Percentiles rank a stretch among this genome's conserved stretches.
Evolutionary conservation across 2,797 vertebrate species (phyloP).

Genomic region (Carduelis carduelis): DNA sequence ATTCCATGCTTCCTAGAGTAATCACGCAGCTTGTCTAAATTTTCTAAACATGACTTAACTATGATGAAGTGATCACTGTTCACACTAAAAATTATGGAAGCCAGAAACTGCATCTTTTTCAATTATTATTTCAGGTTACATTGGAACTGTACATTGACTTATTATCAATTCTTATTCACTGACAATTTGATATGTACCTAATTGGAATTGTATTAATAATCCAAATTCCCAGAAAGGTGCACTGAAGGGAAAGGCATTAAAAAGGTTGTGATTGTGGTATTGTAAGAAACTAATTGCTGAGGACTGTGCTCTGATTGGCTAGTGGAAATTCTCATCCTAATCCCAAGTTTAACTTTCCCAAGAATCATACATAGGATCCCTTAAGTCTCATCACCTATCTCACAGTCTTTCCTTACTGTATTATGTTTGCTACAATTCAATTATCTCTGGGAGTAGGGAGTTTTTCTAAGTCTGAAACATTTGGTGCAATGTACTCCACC

Average conservation of each 20-base stretch:
- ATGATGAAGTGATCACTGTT: conserved; percentile 73
- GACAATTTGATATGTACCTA: background rate
- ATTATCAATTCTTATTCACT: background rate
- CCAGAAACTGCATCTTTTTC: conserved; percentile 45
- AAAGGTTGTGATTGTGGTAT: background rate
- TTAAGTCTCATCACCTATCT: background rate
- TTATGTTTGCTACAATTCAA: background rate
- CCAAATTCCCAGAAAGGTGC: background rate
- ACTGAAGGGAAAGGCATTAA: background rate
- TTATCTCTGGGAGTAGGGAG: background rate
- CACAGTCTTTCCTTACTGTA: background rate
- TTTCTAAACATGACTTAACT: conserved; percentile 76
- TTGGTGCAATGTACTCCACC: background rate
- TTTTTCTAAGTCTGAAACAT: background rate
- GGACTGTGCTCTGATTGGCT: background rate
- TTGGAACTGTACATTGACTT: background rate
- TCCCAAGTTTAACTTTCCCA: background rate
- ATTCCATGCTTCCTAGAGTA: conserved; percentile 74
- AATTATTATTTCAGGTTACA: conserved; percentile 46
- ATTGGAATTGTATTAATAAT: background rate
- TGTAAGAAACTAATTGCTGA: background rate
- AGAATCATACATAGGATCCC: background rate
- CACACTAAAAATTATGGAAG: conserved; percentile 44
- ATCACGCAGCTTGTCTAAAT: conserved; percentile 74
- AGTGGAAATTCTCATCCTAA: background rate